Evolutionary conservation across 2,113 vertebrate genomes (phyloP).

Genomic region (Phainopepla nitens): DNA sequence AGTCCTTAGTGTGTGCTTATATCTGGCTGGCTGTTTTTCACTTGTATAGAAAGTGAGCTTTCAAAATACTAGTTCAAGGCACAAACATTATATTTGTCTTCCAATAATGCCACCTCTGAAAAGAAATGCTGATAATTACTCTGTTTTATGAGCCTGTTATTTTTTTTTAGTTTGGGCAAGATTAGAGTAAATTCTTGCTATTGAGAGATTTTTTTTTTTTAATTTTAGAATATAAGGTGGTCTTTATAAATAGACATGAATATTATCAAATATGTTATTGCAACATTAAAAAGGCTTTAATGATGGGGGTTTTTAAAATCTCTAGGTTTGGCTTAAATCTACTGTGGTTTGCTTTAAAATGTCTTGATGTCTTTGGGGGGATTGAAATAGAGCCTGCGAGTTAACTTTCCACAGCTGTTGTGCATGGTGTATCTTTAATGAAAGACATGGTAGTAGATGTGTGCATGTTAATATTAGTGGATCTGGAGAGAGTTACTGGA

Average conservation of each 20-base stretch:
- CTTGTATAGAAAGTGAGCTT: not conserved
- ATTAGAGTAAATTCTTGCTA: not conserved
- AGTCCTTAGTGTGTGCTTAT: not conserved
- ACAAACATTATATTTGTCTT: not conserved
- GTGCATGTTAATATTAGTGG: not conserved
- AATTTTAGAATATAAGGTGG: not conserved
- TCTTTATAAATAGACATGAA: not conserved
- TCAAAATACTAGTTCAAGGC: not conserved
- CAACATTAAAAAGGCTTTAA: not conserved
- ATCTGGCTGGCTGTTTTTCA: not conserved
- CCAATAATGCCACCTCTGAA: not conserved
- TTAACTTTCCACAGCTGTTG: not conserved
- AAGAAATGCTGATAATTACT: not conserved
- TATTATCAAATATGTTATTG: not conserved
- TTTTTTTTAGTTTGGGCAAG: not conserved
- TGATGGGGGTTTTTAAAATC: accelerated
- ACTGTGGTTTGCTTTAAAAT: not conserved
- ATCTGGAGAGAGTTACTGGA: not conserved
- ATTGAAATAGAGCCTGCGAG: not conserved
- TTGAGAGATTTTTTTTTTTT: not conserved
- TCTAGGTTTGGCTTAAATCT: not conserved
- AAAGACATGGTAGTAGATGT: not conserved
- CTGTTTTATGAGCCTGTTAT: not conserved
- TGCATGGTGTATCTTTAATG: not conserved
- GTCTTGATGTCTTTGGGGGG: not conserved